Base-by-base conservation (phyloP, 1,140 invertebrate species). In the Pomacea maculata region DNA sequence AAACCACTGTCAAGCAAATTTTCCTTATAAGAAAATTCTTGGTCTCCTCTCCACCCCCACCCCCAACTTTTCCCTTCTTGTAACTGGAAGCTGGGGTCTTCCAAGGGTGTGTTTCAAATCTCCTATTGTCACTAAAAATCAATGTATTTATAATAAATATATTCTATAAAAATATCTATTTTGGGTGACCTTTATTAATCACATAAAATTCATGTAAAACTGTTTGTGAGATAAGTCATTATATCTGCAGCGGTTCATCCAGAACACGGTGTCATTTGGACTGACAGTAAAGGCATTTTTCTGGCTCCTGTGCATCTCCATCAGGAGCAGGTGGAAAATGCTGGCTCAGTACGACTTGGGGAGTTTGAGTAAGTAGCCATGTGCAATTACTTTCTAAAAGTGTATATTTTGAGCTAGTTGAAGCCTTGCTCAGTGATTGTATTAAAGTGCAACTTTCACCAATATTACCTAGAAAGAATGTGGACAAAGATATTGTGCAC, bases 331-430 rank as follows among this genome's bases (percentile, higher is more conserved):
- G 82, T 87, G 45, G 82, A 87, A 63, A 82, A 83, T 55, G 83
- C 79, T 6, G 71, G 75, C 34, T 85, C 86, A 29, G 29, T 84
- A 5, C 86, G 84, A 72, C 83, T 88, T 54, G 85, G 85, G 70
- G 85, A 88, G 76, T 88, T 88, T 81, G 84, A 87, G 87, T 88
- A 84, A 87, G 87, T 88, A 74, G 64, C 57, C 63, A 29, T 29
- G 15, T 55, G 8, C 21, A 17, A 75, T 34, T 10, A 45, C 45
- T 52, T 7, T 79, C 9, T 57, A 25, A 29, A 21, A 61, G 25
- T 29, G 7, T 57, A 79, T n/a, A 55, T 80, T 19, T 55, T 52
- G 71, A 34, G 25, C 25, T 25, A 25, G 25, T 25, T 25, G 25
- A 25, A 25, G 25, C 25, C 25, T 25, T 25, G 25, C 25, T 0